Evolutionary conservation across 2,888 invertebrate species (phyloP), one percentile per base, ranked within the genome.

Genomic region (Ceramica pisi): DNA sequence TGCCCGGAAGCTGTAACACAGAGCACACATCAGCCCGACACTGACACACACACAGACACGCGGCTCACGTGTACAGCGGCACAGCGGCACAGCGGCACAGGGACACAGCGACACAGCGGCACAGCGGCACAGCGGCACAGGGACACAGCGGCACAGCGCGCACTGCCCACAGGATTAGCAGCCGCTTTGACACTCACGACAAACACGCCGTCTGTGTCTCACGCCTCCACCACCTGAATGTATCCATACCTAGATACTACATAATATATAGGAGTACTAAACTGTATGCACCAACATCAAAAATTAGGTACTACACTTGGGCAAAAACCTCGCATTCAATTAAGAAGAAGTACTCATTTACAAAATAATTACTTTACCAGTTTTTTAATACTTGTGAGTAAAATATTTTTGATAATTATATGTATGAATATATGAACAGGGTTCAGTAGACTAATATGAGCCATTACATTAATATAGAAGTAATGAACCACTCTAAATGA

Each of bases 121-220:
- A 4, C 46, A 4, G 4, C 16, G 19, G 8, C 23, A 38, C 57
- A 38, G 4, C 38, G 5, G 21, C 41, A 41, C 41, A 31, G 16
- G 16, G 14, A 14, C 46, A 65, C 60, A 12, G 19, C 19, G 38
- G 38, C 57, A 1, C 21, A 7, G 21, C 26, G 53, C 38, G 21
- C 16, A 10, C 46, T n/a, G 66, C 35, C 9, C 35, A 23, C 62
- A 41, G 21, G 21, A 19, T 23, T 14, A 65, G n/a, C 35, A 38
- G 38, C 16, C 26, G n/a, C 66, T 60, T 46, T 62, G 66, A 35
- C 44, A 23, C n/a, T 10, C 19, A 46, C 66, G 38, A n/a, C 48
- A 26, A 50, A 65, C 46, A 63, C 50, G 31, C 14, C 21, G 63
- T 26, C 21, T 61, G 62, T 21, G 31, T 7, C n/a, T 21, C 60